Evolutionary conservation across 2,888 invertebrate species (phyloP).

Genomic region (Pycnomerus fuliginosus): DNA sequence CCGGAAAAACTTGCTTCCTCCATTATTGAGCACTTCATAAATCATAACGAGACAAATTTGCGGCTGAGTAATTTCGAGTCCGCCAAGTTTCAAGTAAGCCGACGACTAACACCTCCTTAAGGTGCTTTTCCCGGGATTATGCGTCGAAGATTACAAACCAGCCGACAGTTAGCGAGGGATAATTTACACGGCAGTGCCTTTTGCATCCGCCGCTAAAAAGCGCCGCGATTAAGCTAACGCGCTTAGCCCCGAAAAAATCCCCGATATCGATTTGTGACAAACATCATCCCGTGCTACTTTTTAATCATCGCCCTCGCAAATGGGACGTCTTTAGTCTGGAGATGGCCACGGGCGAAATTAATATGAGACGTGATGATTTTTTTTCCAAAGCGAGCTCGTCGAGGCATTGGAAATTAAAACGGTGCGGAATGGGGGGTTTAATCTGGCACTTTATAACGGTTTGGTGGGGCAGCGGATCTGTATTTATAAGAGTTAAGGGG

Average conservation of each 20-base stretch:
- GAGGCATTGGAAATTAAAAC: slow-evolving; percentile 17
- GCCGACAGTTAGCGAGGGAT: slow-evolving; percentile 14
- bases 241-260: slow-evolving; percentile 23
- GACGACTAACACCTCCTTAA: slow-evolving; percentile 22
- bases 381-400: slow-evolving; percentile 8
- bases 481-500: slow-evolving; percentile 19
- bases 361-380: slow-evolving; percentile 26
- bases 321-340: slow-evolving; percentile 36
- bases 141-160: slow-evolving; percentile 28
- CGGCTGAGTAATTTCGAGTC: no score
- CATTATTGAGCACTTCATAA: no score
- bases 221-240: slow-evolving; percentile 1
- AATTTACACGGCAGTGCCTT: slow-evolving; percentile 11
- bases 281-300: slow-evolving; percentile 26
- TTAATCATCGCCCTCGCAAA: slow-evolving; percentile 31
- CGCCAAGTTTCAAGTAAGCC: slow-evolving; percentile 21
- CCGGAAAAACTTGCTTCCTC: no score
- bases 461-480: slow-evolving; percentile 13
- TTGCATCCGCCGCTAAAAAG: slow-evolving; percentile 10
- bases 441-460: slow-evolving; percentile 21
- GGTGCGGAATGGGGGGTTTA: slow-evolving; percentile 11
- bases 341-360: slow-evolving; percentile 39
- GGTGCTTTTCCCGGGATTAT: slow-evolving; percentile 23
- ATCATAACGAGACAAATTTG: no score
- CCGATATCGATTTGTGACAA: slow-evolving; percentile 19